Evolutionary conservation across 2,797 vertebrate genomes (phyloP).

Genomic region (Scomberomorus guttatus): DNA sequence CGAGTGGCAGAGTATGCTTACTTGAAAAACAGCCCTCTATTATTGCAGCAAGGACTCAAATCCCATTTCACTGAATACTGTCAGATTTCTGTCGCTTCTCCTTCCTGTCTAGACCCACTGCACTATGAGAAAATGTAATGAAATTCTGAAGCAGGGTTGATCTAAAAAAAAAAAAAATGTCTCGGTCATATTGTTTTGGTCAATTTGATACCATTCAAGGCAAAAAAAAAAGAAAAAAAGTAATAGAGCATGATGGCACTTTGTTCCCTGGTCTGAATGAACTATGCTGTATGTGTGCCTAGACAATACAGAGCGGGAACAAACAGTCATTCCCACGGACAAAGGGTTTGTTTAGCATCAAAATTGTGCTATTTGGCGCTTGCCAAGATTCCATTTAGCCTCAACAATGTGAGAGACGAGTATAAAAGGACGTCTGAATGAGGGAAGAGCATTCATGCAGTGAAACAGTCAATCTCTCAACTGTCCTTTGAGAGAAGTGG

Average conservation of each 20-base stretch:
- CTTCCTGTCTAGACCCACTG: slow-evolving; percentile 47
- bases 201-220: slow-evolving; percentile 48
- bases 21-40: slow-evolving; percentile 47
- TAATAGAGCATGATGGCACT: slow-evolving; percentile 32
- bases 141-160: slow-evolving; percentile 51
- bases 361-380: slow-evolving; percentile 57
- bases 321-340: slow-evolving; percentile 53
- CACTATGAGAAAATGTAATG: slow-evolving; percentile 59
- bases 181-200: slow-evolving; percentile 34
- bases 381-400: slow-evolving; percentile 70
- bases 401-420: slow-evolving; percentile 65
- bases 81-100: slow-evolving; percentile 49
- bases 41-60: slow-evolving; percentile 59
- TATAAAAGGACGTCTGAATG: slow-evolving; percentile 66
- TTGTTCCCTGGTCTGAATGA: slow-evolving; percentile 35
- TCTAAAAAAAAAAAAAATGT: slow-evolving; percentile 18
- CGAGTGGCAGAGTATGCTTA: slow-evolving; percentile 31
- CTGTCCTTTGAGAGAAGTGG: slow-evolving; percentile 54
- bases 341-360: slow-evolving; percentile 72
- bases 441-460: slow-evolving; percentile 67
- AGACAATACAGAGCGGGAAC: slow-evolving; percentile 28
- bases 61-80: slow-evolving; percentile 57
- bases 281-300: slow-evolving; percentile 18
- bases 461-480: slow-evolving; percentile 52
- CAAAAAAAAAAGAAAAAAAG: slow-evolving; percentile 7